phyloP scores from a whole-genome alignment of 1,140 invertebrate species.

The Dinothrombium tinctorium region DNA sequence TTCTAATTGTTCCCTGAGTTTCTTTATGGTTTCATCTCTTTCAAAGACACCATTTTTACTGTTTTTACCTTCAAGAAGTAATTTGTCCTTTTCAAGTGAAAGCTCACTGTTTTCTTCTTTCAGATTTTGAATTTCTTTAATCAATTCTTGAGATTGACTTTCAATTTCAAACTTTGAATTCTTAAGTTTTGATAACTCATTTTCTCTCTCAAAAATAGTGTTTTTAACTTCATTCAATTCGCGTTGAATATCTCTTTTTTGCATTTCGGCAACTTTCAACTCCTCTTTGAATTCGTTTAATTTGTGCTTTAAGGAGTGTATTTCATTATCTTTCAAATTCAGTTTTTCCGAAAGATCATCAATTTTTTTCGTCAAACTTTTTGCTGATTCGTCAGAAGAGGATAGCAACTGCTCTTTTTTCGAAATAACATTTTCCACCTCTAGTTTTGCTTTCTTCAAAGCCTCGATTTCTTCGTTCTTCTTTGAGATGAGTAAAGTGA shows the following conservation, averaged over 20 bases:
- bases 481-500: background rate
- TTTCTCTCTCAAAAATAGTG: background rate
- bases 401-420: too few relatives aligned
- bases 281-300: background rate
- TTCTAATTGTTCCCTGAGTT: background rate
- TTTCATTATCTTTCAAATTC: background rate
- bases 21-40: slow-evolving; percentile 2
- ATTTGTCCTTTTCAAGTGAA: slow-evolving; percentile 1
- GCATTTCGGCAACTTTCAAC: background rate
- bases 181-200: background rate
- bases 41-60: background rate
- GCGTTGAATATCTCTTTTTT: background rate
- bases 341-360: slow-evolving; percentile 7
- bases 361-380: background rate
- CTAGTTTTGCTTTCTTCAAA: background rate
- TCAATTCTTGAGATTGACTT: background rate
- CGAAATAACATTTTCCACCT: too few relatives aligned
- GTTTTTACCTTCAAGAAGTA: background rate
- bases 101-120: slow-evolving; percentile 2
- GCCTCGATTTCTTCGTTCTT: background rate
- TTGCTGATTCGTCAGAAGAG: too few relatives aligned
- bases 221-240: slow-evolving; percentile 1
- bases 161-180: background rate
- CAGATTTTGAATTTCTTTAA: background rate
- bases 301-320: background rate